These are phyloP conservation scores for Ranitomeya variabilis DNA, from an alignment of 2,113 vertebrate genomes.

Conservation along the genomic window DNA sequence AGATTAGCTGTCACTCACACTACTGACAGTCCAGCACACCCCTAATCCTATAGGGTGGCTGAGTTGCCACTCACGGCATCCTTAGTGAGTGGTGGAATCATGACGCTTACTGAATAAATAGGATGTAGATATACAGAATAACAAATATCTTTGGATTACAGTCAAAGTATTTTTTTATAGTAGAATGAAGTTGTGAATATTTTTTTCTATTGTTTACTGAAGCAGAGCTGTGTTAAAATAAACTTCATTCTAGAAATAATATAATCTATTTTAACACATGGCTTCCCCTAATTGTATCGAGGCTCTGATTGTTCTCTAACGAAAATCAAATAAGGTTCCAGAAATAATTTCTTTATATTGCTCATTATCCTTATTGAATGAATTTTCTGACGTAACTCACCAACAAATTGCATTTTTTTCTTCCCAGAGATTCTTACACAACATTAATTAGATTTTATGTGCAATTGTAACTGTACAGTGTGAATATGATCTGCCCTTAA, in stretches of 20 bases:
- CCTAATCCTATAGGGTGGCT: too few species aligned
- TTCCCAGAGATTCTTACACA: constrained; percentile 19
- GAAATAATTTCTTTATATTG: constrained; percentile 37
- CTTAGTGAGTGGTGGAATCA: too few species aligned
- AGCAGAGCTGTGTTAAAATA: not conserved
- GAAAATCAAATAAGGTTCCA: constrained; percentile 3
- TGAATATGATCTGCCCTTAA: not conserved
- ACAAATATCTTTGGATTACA: not conserved
- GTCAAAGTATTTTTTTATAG: not conserved
- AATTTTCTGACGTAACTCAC: constrained; percentile 10
- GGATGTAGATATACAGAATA: not conserved
- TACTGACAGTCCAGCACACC: too few species aligned
- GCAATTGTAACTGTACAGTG: constrained; percentile 20
- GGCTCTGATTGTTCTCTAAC: constrained; percentile 15
- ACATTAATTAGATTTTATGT: constrained; percentile 23
- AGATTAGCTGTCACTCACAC: too few species aligned
- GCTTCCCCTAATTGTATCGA: constrained; percentile 23
- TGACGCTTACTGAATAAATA: too few species aligned
- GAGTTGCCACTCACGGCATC: too few species aligned
- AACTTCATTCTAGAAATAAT: not conserved
- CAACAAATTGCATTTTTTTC: constrained; percentile 26
- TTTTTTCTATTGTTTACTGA: not conserved
- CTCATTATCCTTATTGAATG: constrained; percentile 38
- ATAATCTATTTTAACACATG: constrained; percentile 21
- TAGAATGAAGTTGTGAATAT: not conserved